Percentiles rank a stretch among this genome's conserved stretches.
These are phyloP conservation scores for Cryptocephalus moraei DNA, from an alignment of 2,888 invertebrate genomes.

Conservation along the genomic window DNA sequence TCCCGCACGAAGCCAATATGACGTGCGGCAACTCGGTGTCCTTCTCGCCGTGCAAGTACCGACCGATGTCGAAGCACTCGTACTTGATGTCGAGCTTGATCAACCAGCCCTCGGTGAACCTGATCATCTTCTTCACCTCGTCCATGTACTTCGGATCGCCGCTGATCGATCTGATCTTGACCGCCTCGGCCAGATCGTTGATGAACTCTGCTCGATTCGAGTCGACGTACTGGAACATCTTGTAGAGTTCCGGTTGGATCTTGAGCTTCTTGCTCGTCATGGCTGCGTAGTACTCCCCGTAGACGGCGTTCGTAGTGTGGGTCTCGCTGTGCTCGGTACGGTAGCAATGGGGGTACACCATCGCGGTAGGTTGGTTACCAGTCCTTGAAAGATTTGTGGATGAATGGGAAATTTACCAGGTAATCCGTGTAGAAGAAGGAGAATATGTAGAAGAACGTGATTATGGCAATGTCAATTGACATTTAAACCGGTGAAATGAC, in stretches of 20 bases:
- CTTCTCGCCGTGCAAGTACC: constrained; percentile 27
- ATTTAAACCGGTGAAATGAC: constrained; percentile 9
- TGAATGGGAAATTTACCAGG: constrained; percentile 28
- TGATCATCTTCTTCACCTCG: constrained; percentile 29
- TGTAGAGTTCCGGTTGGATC: constrained; percentile 32
- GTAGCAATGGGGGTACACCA: constrained; percentile 36
- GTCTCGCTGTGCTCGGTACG: constrained; percentile 37
- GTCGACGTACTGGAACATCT: constrained; percentile 36
- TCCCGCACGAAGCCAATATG: constrained; percentile 32
- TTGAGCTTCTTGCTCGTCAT: constrained; percentile 27
- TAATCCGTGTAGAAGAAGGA: constrained; percentile 34
- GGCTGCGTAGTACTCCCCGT: constrained; percentile 32
- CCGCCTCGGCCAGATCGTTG: constrained; percentile 29
- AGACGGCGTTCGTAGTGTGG: constrained; percentile 30
- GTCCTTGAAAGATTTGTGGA: constrained; percentile 23
- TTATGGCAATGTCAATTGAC: constrained; percentile 27
- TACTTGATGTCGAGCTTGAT: constrained; percentile 33
- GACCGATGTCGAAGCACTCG: constrained; percentile 35
- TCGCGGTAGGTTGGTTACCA: constrained; percentile 10
- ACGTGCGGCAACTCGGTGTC: constrained; percentile 33
- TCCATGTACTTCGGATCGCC: constrained; percentile 25
- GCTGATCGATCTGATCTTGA: constrained; percentile 34
- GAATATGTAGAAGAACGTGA: constrained; percentile 32
- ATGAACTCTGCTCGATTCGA: constrained; percentile 27
- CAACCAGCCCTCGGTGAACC: constrained; percentile 34